Evolutionary conservation across 2,888 invertebrate genomes (phyloP).

Genomic region (Polyploca ridens): DNA sequence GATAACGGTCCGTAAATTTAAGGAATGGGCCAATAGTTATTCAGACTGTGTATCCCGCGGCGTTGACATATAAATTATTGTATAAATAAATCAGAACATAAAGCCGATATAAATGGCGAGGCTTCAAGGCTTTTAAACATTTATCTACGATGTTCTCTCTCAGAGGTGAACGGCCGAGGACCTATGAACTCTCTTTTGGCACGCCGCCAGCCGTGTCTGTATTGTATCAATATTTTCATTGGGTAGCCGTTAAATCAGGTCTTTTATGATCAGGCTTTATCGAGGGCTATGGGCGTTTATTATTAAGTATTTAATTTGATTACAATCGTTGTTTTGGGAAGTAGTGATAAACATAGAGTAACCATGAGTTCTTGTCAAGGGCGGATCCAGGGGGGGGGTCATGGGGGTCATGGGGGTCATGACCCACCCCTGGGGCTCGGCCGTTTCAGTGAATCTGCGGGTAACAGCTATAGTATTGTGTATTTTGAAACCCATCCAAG

Average conservation of each 20-base stretch:
- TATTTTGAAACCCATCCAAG: too few relatives aligned
- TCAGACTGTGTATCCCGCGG: background rate
- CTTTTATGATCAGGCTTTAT: background rate
- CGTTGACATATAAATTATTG: background rate
- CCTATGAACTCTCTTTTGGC: constrained; percentile 2
- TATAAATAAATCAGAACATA: background rate
- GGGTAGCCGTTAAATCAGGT: background rate
- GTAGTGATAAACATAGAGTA: too few relatives aligned
- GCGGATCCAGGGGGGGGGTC: too few relatives aligned
- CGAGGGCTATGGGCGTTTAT: background rate
- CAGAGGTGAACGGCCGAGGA: background rate
- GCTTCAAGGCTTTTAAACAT: background rate
- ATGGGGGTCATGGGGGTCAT: too few relatives aligned
- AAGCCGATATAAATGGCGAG: constrained; percentile 1
- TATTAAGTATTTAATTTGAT: too few relatives aligned
- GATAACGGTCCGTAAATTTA: too few relatives aligned
- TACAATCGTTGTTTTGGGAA: too few relatives aligned
- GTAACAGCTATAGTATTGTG: too few relatives aligned
- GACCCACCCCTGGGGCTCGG: too few relatives aligned
- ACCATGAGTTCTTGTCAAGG: too few relatives aligned
- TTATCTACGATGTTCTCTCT: background rate
- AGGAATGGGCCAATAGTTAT: too few relatives aligned
- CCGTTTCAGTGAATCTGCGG: too few relatives aligned
- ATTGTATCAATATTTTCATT: background rate
- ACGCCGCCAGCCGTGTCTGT: constrained; percentile 2